A percentile compares a stretch with the other conserved stretches of the same genome.
Evolutionary conservation across 2,113 vertebrate species (phyloP).

Genomic region (Larimichthys crocea): DNA sequence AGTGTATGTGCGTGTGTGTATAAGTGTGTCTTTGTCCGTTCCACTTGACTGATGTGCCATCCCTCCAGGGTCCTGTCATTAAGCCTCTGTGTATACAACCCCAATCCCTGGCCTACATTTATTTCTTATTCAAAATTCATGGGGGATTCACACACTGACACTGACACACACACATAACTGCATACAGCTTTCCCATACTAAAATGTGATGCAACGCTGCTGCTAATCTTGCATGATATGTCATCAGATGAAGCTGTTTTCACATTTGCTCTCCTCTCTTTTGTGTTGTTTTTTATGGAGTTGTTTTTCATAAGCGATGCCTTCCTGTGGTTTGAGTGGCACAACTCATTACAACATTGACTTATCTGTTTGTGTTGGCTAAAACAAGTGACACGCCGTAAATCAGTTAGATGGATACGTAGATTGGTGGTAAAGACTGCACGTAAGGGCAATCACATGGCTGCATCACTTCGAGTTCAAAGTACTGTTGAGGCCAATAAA

Average conservation of each 20-base stretch:
- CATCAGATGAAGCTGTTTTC: slow-evolving; percentile 47
- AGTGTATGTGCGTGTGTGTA: slow-evolving; percentile 32
- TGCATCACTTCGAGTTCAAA: slow-evolving; percentile 3
- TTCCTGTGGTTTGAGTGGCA: slow-evolving; percentile 35
- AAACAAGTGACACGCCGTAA: slow-evolving; percentile 27
- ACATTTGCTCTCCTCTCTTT: slow-evolving; percentile 3
- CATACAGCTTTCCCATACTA: slow-evolving; percentile 40
- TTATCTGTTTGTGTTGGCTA: slow-evolving; percentile 54
- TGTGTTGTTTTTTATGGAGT: neutral
- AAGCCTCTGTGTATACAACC: slow-evolving; percentile 71
- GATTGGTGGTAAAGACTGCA: slow-evolving; percentile 22
- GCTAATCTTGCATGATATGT: slow-evolving; percentile 48
- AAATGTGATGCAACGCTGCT: slow-evolving; percentile 70
- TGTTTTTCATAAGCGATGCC: slow-evolving; percentile 27
- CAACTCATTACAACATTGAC: slow-evolving; percentile 23
- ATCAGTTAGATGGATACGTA: slow-evolving; percentile 32
- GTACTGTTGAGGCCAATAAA: slow-evolving; percentile 21
- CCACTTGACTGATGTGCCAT: slow-evolving; percentile 62
- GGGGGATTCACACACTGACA: slow-evolving; percentile 24
- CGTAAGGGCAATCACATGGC: neutral
- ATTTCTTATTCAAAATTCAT: slow-evolving; percentile 46
- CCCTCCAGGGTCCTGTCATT: slow-evolving; percentile 73
- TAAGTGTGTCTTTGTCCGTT: slow-evolving; percentile 55
- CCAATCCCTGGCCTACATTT: slow-evolving; percentile 70
- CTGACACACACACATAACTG: slow-evolving; percentile 1